Evolutionary conservation across 2,113 vertebrate genomes (phyloP).

Genomic region (Cairina moschata): DNA sequence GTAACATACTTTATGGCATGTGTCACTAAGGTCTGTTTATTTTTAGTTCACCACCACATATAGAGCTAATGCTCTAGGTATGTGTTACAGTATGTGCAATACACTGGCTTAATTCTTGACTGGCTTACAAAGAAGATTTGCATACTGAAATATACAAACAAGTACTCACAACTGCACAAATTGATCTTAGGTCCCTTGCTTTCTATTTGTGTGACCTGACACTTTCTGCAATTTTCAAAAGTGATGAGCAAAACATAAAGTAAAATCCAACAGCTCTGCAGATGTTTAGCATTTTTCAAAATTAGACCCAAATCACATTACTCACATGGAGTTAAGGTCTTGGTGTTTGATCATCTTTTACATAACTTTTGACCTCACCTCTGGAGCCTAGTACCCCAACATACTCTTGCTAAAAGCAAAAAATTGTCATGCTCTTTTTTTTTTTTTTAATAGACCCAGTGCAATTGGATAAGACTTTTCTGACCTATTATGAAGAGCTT

Average conservation of each 20-base stretch:
- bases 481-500: constrained; percentile 1
- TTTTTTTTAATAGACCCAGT: neutral
- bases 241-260: neutral
- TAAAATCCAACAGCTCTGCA: constrained; percentile 7
- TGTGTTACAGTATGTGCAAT: neutral
- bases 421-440: neutral
- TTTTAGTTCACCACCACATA: neutral
- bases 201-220: neutral
- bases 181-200: neutral
- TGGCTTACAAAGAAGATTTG: neutral
- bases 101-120: neutral
- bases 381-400: neutral
- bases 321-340: neutral
- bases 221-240: neutral
- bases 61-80: neutral
- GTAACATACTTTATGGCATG: neutral
- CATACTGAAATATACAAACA: neutral
- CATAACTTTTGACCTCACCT: neutral
- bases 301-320: neutral
- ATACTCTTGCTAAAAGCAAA: neutral
- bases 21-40: neutral
- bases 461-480: neutral
- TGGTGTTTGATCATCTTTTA: neutral
- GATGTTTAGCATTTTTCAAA: neutral
- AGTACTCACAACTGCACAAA: neutral